Evolutionary conservation across 2,797 vertebrate species (phyloP), one percentile per base, ranked within the genome.

Genomic region (Oreochromis grahami): DNA sequence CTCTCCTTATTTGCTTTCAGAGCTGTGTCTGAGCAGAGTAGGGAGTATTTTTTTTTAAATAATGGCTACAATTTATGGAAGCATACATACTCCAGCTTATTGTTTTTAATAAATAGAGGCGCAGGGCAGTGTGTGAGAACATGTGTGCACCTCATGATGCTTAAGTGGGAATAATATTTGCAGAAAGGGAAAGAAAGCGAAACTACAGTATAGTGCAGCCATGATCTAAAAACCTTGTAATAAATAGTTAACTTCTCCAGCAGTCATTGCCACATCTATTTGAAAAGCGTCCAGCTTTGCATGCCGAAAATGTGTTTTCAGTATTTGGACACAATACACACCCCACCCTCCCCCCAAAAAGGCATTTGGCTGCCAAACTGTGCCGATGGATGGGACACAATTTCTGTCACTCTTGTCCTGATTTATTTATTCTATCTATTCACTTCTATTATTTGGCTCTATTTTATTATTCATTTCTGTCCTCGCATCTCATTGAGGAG

Each of bases 401-500:
- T 38, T 76, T 77, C 45, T 72, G 50, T 77, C 79, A 80, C 74
- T 78, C 65, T 89, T 86, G 83, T 87, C 77, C 85, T 88, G 68
- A 86, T 86, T 93, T 86, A 89, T 86, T 86, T 88, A 72, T 88
- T 91, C 91, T 58, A 87, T 94, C 92, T 87, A 87, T 92, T 92
- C 87, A 81, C 87, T 87, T 94, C 74, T 92, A 80, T 95, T 93
- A 81, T 95, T 92, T 87, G 86, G 60, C 88, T 86, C 29, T 92
- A 43, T 95, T 96, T 94, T 91, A 95, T 96, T 95, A 96, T 95
- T 95, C 78, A 94, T 95, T 84, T 93, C 82, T 91, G 87, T 92
- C 92, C 86, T 91, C 83, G 86, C 90, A 80, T 93, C 90, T 89
- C 78, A 87, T 86, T 90, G 87, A 91, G 91, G 78, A 93, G 83